Base-by-base conservation (phyloP, 30 jellyfish, hydroid and myxozoan species). In the Chironex yamaguchii region DNA sequence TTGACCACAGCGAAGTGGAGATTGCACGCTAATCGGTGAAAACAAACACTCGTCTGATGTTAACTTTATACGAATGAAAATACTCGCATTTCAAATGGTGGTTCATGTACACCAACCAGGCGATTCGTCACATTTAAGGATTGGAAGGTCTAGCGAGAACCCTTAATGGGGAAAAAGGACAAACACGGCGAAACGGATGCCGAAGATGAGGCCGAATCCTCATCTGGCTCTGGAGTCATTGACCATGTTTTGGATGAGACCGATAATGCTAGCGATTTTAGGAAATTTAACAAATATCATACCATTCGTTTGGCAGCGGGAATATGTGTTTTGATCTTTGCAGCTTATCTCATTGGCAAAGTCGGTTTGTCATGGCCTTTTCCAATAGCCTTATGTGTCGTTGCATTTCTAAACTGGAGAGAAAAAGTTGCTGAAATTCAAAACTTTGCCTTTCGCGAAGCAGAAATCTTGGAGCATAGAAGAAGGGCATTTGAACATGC, bases 391-490 rank as follows among this genome's bases (percentile, higher is more conserved):
- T 34, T 94, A 51, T 83, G 96, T 66, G 49, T 66, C 13, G 42
- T 89, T 33, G 97, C 99, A 30, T 36, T 89, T 13, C 89, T 95
- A 97, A 87, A 81, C n/a, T 88, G 99, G 99, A 88, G 80, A 48
- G 81, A 71, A 36, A 94, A 94, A 64, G 62, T 84, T 3, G n/a
- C 63, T 21, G 81, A 77, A 14, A 89, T 94, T 21, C 95, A 88
- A 22, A 82, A 82, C 26, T 94, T 96, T 91, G 95, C 91, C 27
- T 83, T 52, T 74, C 64, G 90, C 4, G 99, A 94, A 76, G 97
- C 96, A 20, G 97, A 94, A 67, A 69, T 76, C 53, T 78, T 90
- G 25, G 96, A 94, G 49, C 97, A 94, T 49, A 80, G 99, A 36
- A 94, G 87, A 48, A 79, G 90, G 66, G 99, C 99, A 0, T 82